These are phyloP conservation scores for Coenobita brevimanus DNA, from an alignment of 1,140 invertebrate species.

Conservation along the genomic window DNA sequence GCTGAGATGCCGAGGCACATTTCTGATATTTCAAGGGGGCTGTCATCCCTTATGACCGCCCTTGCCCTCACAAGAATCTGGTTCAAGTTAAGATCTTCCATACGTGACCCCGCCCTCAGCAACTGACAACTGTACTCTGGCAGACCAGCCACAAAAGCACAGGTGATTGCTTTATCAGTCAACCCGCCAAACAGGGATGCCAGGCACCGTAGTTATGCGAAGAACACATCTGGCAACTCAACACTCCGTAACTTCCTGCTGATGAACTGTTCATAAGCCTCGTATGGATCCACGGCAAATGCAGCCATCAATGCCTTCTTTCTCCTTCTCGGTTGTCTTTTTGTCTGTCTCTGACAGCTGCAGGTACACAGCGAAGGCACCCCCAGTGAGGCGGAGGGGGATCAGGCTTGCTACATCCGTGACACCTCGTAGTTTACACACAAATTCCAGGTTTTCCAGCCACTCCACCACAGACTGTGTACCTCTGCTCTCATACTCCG, in stretches of 20 bases:
- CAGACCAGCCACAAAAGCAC: too few species aligned
- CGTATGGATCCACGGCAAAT: constrained; percentile 7
- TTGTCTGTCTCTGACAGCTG: constrained; percentile 1
- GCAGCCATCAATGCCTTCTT: neutral
- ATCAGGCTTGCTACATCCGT: neutral
- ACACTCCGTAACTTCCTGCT: neutral
- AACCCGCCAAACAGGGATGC: neutral
- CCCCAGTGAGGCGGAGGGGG: neutral
- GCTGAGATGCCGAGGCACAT: neutral
- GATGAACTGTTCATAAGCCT: constrained; percentile 5
- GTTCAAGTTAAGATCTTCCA: neutral
- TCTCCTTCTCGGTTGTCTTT: neutral
- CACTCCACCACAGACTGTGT: constrained; percentile 24
- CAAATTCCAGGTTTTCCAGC: constrained; percentile 14
- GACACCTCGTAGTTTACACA: constrained; percentile 13
- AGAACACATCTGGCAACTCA: constrained; percentile 6
- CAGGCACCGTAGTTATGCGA: constrained; percentile 8
- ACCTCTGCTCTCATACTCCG: neutral
- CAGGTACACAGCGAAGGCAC: constrained; percentile 9
- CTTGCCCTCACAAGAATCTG: neutral
- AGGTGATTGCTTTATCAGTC: neutral
- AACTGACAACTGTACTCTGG: neutral
- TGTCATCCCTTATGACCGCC: neutral
- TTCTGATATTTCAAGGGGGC: neutral
- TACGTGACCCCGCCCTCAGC: neutral